Conservation (phyloP, 2,113 vertebrate species). For the Pangasianodon gigas region DNA sequence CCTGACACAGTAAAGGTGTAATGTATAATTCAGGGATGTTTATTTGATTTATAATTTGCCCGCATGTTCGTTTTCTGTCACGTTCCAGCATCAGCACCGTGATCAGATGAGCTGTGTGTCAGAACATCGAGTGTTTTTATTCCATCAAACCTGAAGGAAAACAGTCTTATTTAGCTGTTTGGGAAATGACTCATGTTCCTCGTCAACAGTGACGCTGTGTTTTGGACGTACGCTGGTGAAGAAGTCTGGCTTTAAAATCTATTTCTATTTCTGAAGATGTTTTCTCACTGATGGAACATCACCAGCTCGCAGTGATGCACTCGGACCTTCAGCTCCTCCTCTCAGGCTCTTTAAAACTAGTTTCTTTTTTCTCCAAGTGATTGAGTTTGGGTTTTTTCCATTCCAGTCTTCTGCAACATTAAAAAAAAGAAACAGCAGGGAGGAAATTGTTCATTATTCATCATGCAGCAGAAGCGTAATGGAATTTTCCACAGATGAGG, state of each 20-base stretch:
- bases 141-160: not conserved
- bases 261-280: no score
- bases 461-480: constrained; percentile 69
- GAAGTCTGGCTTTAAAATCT: not conserved
- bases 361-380: constrained; percentile 15
- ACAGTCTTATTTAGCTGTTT: not conserved
- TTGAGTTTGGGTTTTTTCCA: constrained; percentile 56
- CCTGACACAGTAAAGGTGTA: not conserved
- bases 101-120: not conserved
- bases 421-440: constrained; percentile 62
- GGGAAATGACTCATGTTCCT: not conserved
- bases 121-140: not conserved
- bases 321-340: not conserved
- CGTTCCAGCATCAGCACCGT: not conserved
- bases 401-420: constrained; percentile 54
- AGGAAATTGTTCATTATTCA: constrained; percentile 67
- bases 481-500: constrained; percentile 74
- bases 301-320: not conserved
- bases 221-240: not conserved
- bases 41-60: not conserved
- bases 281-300: not conserved
- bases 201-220: not conserved
- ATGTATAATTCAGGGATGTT: not conserved
- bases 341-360: constrained; percentile 4
- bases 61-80: not conserved